phyloP scores from a whole-genome alignment of 2,888 invertebrate genomes.

The Yponomeuta evonymella region DNA sequence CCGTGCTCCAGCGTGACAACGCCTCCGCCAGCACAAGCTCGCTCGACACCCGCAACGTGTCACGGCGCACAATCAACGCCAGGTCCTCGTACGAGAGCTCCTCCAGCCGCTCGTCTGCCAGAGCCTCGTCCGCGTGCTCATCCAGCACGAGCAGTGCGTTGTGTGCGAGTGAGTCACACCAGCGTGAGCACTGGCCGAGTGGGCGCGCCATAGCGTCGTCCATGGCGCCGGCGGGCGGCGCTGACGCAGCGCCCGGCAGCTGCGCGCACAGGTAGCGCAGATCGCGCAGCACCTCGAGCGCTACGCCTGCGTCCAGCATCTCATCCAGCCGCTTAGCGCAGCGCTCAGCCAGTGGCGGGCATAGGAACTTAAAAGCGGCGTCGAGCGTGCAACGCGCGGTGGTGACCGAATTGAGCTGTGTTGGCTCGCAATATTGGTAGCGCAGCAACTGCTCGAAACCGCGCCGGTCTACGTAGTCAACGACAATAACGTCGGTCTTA shows the following conservation, averaged over 20 bases:
- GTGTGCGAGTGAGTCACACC: slow-evolving; percentile 79
- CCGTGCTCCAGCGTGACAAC: slow-evolving; percentile 72
- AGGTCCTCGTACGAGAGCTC: slow-evolving; percentile 81
- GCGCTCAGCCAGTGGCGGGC: slow-evolving; percentile 80
- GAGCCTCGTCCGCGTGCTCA: slow-evolving; percentile 59
- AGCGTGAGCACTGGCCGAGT: slow-evolving; percentile 63
- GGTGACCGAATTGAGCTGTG: slow-evolving; percentile 76
- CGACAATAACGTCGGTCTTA: slow-evolving; percentile 63
- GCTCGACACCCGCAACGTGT: slow-evolving; percentile 79
- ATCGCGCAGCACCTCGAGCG: slow-evolving; percentile 79
- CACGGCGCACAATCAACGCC: slow-evolving; percentile 78
- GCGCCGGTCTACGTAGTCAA: slow-evolving; percentile 79
- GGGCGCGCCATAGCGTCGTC: slow-evolving; percentile 51
- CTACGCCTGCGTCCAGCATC: slow-evolving; percentile 78
- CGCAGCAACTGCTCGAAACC: slow-evolving; percentile 81
- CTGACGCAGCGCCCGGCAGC: slow-evolving; percentile 64
- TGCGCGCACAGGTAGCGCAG: slow-evolving; percentile 66
- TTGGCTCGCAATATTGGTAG: slow-evolving; percentile 79
- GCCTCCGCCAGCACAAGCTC: slow-evolving; percentile 79
- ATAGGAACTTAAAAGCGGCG: slow-evolving; percentile 84
- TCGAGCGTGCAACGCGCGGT: slow-evolving; percentile 83
- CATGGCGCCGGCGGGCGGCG: slow-evolving; percentile 65
- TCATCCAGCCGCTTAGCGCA: slow-evolving; percentile 81
- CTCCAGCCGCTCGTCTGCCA: slow-evolving; percentile 57
- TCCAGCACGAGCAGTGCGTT: slow-evolving; percentile 78